phyloP scores from a whole-genome alignment of 2,113 vertebrate genomes.

The Nipponia nippon region DNA sequence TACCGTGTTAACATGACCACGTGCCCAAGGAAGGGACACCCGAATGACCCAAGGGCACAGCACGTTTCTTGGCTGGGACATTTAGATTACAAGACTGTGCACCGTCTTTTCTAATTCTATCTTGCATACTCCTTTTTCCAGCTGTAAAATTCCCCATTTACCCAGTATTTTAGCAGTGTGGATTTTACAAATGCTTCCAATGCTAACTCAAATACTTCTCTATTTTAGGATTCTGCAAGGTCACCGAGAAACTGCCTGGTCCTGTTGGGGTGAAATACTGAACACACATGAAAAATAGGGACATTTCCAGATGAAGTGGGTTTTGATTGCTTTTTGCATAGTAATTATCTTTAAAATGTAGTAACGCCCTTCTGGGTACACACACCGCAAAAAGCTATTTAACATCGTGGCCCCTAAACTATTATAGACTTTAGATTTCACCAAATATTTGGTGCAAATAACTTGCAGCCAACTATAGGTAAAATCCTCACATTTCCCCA shows the following conservation, averaged over 20 bases:
- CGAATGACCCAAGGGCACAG: not conserved
- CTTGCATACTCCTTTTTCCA: not conserved
- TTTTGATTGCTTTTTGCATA: not conserved
- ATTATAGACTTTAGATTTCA: not conserved
- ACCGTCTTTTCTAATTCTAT: not conserved
- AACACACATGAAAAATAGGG: not conserved
- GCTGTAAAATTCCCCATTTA: not conserved
- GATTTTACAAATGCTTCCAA: not conserved
- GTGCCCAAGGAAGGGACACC: not conserved
- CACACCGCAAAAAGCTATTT: not conserved
- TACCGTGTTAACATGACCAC: accelerated
- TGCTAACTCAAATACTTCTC: not conserved
- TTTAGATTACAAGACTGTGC: not conserved
- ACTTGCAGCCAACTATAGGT: not conserved
- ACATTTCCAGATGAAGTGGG: not conserved
- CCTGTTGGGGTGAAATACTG: not conserved
- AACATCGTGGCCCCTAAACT: accelerated
- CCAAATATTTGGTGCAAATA: not conserved
- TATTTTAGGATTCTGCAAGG: not conserved
- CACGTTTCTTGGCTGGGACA: accelerated
- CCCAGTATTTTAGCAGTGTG: not conserved
- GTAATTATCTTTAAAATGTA: not conserved
- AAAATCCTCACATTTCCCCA: not conserved
- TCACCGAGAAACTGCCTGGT: not conserved
- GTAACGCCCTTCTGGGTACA: not conserved